Evolutionary conservation across 2,888 invertebrate genomes (phyloP).

Genomic region (Labia minor): DNA sequence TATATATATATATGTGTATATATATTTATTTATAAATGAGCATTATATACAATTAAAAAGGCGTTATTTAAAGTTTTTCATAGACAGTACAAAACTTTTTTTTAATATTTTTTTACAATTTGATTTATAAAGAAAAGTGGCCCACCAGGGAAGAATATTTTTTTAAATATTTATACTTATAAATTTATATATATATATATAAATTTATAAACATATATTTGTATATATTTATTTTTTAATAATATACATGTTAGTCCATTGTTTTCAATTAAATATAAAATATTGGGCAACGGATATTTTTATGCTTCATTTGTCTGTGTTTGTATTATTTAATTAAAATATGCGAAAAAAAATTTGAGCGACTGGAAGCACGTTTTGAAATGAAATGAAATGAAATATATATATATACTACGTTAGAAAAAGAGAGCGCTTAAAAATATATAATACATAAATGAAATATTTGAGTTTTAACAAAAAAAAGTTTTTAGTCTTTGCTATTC

Average conservation of each 20-base stretch:
- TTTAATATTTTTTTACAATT: background rate
- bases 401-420: background rate
- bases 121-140: background rate
- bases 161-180: no score
- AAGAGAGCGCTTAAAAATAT: background rate
- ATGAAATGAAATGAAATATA: background rate
- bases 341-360: background rate
- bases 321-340: background rate
- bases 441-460: no score
- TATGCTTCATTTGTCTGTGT: background rate
- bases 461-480: no score
- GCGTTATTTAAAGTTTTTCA: background rate
- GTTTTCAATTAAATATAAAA: background rate
- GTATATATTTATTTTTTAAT: background rate
- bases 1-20: background rate
- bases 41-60: background rate
- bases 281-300: background rate
- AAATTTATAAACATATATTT: no score
- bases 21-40: conserved; percentile 3
- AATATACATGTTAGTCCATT: background rate
- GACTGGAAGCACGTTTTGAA: background rate
- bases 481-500: no score
- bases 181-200: no score
- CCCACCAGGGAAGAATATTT: background rate
- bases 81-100: background rate